A percentile compares a stretch with the other conserved stretches of the same genome.
Conservation (phyloP, 2,888 invertebrate genomes). For the Rotaria socialis region DNA sequence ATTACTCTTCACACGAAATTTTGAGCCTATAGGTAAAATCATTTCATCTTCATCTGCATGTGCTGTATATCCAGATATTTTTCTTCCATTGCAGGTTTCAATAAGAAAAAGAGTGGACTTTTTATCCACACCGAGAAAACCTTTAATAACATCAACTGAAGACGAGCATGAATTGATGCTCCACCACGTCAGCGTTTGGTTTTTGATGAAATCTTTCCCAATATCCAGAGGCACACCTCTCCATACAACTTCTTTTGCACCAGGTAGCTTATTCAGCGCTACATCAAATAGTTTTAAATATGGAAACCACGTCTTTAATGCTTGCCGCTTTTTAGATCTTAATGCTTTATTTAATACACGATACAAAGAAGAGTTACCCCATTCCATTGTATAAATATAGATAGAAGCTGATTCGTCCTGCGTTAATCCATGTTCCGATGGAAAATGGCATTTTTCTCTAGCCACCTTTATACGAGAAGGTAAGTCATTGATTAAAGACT, state of each 20-base stretch:
- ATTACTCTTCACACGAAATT: too few species aligned
- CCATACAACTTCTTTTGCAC: not conserved
- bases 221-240: too few species aligned
- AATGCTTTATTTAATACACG: not conserved
- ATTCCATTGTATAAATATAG: conserved; percentile 24
- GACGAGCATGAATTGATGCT: too few species aligned
- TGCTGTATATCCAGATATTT: not conserved
- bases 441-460: not conserved
- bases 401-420: not conserved
- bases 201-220: too few species aligned
- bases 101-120: not conserved
- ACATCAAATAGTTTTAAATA: conserved; percentile 4
- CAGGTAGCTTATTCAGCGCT: not conserved
- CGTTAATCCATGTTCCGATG: not conserved
- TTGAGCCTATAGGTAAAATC: not conserved
- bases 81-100: not conserved
- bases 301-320: not conserved
- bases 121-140: too few species aligned
- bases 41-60: not conserved
- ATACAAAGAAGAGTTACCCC: not conserved
- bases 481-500: not conserved
- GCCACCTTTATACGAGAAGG: not conserved
- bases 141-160: too few species aligned
- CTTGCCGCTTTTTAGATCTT: not conserved
- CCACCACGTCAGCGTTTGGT: too few species aligned